phyloP scores from a whole-genome alignment of 2,113 vertebrate species.

The Pipra filicauda region DNA sequence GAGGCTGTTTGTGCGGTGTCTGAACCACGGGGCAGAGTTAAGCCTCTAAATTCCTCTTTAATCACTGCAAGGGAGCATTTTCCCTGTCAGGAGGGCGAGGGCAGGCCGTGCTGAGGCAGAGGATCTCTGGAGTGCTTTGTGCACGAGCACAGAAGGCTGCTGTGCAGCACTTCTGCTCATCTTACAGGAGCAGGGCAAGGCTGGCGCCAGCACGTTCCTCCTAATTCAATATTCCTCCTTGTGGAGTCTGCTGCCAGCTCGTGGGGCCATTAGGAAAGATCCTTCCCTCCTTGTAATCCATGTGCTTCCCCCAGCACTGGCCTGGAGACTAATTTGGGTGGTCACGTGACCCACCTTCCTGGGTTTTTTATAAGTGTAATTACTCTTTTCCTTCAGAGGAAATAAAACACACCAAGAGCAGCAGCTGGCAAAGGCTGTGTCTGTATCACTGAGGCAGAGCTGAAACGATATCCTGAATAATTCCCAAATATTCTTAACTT shows the following conservation, averaged over 20 bases:
- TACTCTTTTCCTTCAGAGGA: not conserved
- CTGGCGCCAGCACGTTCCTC: not conserved
- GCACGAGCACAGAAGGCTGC: not conserved
- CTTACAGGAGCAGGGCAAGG: not conserved
- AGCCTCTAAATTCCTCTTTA: not conserved
- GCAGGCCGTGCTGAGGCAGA: not conserved
- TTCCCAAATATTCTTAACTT: not conserved
- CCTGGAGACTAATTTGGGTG: not conserved
- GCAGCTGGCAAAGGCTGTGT: not conserved
- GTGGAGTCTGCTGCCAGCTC: not conserved
- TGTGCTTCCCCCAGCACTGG: not conserved
- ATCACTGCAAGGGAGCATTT: not conserved
- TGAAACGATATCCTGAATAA: not conserved
- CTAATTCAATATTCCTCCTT: not conserved
- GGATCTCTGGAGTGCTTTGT: not conserved
- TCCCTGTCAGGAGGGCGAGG: not conserved
- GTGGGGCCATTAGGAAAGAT: not conserved
- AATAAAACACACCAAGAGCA: not conserved
- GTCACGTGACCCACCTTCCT: not conserved
- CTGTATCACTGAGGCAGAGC: not conserved
- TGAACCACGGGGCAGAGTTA: not conserved
- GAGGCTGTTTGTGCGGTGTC: not conserved
- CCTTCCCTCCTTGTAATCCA: not conserved
- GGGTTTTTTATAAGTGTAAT: not conserved
- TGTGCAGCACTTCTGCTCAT: not conserved